phyloP scores from a whole-genome alignment of 2,797 vertebrate species.

The Hoplostethus atlanticus region DNA sequence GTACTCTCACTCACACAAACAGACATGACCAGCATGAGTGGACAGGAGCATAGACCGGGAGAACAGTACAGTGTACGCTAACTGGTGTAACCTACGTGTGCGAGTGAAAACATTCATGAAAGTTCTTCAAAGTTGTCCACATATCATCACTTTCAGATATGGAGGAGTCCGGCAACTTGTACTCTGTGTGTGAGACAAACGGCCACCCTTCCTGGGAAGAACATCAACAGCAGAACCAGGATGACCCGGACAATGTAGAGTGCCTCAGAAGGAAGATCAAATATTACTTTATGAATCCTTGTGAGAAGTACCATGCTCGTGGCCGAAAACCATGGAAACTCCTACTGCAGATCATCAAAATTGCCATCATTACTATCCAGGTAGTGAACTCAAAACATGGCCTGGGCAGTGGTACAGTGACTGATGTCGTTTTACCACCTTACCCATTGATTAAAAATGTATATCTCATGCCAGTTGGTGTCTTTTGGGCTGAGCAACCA shows the following conservation, averaged over 20 bases:
- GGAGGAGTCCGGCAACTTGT: constrained; percentile 60
- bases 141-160: constrained; percentile 59
- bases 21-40: too few relatives aligned
- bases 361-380: constrained; percentile 94
- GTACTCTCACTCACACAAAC: too few relatives aligned
- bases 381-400: constrained; percentile 66
- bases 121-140: not conserved
- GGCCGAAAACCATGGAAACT: constrained; percentile 97
- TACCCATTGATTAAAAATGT: not conserved
- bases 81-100: too few relatives aligned
- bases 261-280: constrained; percentile 92
- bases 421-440: not conserved
- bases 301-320: constrained; percentile 95
- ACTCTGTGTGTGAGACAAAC: constrained; percentile 41
- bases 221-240: constrained; percentile 19
- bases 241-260: constrained; percentile 76
- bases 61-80: too few relatives aligned
- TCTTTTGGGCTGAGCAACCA: constrained; percentile 97
- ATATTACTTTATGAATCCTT: constrained; percentile 98
- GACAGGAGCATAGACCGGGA: too few relatives aligned
- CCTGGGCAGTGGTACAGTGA: not conserved
- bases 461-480: constrained; percentile 85
- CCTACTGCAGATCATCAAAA: constrained; percentile 94
- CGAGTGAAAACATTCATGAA: too few relatives aligned
- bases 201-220: constrained; percentile 35